A percentile compares a stretch with the other conserved stretches of the same genome.
Conservation (phyloP, 2,113 vertebrate genomes). For the Alces alces region DNA sequence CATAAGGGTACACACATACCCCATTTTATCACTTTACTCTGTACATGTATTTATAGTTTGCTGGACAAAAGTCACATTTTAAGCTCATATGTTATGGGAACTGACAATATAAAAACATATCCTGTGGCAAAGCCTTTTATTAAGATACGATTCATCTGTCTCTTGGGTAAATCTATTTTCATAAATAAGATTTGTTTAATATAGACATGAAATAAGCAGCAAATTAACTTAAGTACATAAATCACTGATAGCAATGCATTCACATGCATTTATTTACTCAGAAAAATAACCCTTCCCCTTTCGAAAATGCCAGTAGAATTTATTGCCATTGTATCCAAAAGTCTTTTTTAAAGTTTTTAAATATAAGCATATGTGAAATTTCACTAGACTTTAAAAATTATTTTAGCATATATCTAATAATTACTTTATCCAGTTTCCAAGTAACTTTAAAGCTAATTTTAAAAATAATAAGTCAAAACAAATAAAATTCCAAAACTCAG, state of each 20-base stretch:
- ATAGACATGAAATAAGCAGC: neutral
- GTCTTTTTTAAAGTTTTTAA: constrained; percentile 17
- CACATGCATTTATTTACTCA: neutral
- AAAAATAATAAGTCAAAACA: neutral
- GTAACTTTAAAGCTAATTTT: constrained; percentile 5
- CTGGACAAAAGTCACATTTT: neutral
- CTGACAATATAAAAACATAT: neutral
- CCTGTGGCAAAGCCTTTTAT: neutral
- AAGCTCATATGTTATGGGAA: neutral
- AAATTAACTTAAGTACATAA: constrained; percentile 2
- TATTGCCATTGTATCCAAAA: neutral
- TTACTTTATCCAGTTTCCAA: neutral
- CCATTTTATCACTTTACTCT: constrained; percentile 12
- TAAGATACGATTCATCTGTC: neutral
- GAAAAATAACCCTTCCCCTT: neutral
- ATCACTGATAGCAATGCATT: neutral
- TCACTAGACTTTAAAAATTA: constrained; percentile 8
- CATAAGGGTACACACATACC: neutral
- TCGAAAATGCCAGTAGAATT: neutral
- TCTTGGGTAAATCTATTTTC: neutral
- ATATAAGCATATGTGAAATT: neutral
- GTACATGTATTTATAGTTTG: neutral
- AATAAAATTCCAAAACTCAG: neutral
- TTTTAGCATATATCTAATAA: neutral
- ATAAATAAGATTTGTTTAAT: constrained; percentile 3